Evolutionary conservation across 2,888 invertebrate genomes (phyloP), one percentile per base, ranked within the genome.

Genomic region (Ormyrus labotus): DNA sequence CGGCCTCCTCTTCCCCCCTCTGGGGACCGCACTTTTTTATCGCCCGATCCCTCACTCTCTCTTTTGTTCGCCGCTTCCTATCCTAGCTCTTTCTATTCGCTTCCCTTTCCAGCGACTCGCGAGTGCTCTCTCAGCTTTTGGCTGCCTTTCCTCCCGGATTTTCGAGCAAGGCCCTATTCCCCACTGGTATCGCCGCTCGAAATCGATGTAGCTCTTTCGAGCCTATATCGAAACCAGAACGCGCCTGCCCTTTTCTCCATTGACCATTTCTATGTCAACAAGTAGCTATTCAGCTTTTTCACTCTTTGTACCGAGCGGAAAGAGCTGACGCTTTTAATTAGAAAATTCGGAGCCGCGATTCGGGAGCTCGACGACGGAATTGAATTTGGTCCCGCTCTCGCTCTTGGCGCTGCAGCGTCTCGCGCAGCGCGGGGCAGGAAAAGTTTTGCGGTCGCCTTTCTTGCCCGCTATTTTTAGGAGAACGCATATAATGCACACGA

Each of bases 361-460:
- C 19, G 19, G 19, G 19, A 19, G 19, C 19, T 19, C 19, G 19
- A 19, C 1, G 19, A 19, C 19, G 19, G 19, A 19, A 1, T 19
- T 19, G 19, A 19, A 19, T 19, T 19, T 19, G 19, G 19, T 19
- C 19, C 19, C 48, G 65, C 50, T 57, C 34, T 3, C 50, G 48
- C n/a, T 53, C 69, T 73, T 75, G 69, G 72, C 73, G 55, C 74
- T 9, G 60, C 67, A 53, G 78, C 72, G 57, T 19, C 19, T 70
- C 83, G 55, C 64, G 50, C 55, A 45, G 55, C n/a, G 47, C 47
- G 10, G 9, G 79, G 78, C 83, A 72, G 84, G 83, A 84, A 85
- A 85, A 85, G 64, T 85, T 85, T 84, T 86, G 72, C 84, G 81
- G 67, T 83, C 84, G 80, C 81, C 82, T 85, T 85, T 84, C 83